Evolutionary conservation across 2,113 vertebrate genomes (phyloP).

Genomic region (Noctilio leporinus): DNA sequence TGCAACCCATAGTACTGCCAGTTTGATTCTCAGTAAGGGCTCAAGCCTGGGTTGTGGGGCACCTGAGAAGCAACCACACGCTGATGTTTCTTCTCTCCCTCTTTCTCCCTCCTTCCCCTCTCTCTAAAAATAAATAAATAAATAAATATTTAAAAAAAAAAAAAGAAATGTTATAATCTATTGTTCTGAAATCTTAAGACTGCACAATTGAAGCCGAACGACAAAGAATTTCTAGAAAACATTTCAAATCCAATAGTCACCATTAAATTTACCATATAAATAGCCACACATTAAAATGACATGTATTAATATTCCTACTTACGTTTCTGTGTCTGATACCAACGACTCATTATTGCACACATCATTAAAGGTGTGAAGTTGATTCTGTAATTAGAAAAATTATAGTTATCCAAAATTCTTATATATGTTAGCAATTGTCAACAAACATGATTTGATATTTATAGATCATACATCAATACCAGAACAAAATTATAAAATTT

Average conservation of each 20-base stretch:
- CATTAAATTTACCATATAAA: conserved; percentile 29
- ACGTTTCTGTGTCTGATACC: conserved; percentile 99
- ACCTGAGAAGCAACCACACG: too few species aligned
- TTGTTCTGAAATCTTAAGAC: neutral
- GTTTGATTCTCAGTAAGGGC: too few species aligned
- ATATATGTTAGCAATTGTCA: neutral
- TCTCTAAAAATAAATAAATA: too few species aligned
- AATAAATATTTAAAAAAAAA: too few species aligned
- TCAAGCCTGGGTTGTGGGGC: too few species aligned
- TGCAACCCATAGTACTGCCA: too few species aligned
- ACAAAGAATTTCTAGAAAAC: neutral
- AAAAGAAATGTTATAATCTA: neutral
- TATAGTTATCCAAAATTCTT: conserved; percentile 48
- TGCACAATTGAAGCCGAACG: neutral
- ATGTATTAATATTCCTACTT: conserved; percentile 75
- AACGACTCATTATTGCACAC: conserved; percentile 99
- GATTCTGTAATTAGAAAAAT: conserved; percentile 86
- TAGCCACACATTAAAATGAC: neutral
- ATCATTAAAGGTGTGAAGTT: conserved; percentile 99
- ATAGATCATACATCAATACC: neutral
- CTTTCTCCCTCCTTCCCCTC: too few species aligned
- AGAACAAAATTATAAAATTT: conserved; percentile 11
- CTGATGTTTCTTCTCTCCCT: too few species aligned
- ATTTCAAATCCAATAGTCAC: neutral
- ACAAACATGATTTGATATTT: neutral